phyloP scores from a whole-genome alignment of 2,113 vertebrate species.

The Chauna torquata region DNA sequence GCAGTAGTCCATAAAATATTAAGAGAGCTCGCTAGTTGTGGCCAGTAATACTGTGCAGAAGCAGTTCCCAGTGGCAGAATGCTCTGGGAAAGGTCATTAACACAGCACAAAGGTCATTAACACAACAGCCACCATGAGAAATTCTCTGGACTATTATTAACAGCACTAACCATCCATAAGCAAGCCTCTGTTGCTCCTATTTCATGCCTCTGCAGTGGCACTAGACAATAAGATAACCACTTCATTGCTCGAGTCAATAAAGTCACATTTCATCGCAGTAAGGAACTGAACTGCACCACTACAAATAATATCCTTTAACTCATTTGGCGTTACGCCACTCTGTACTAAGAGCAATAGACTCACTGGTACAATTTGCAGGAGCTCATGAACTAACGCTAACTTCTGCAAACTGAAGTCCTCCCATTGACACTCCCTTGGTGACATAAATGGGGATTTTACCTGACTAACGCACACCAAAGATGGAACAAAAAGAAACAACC shows the following conservation, averaged over 20 bases:
- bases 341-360: neutral
- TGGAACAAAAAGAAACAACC: neutral
- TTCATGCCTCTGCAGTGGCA: neutral
- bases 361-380: neutral
- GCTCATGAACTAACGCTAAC: neutral
- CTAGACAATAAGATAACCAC: neutral
- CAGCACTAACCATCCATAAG: neutral
- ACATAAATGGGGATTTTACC: rapidly evolving
- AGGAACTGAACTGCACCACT: rapidly evolving
- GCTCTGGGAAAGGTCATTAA: slow-evolving; percentile 3
- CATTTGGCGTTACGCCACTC: neutral
- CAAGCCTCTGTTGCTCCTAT: neutral
- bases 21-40: rapidly evolving
- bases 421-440: rapidly evolving
- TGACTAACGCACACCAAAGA: neutral
- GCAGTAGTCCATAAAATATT: neutral
- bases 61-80: neutral
- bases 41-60: neutral
- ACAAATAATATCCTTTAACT: neutral
- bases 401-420: neutral
- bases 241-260: neutral
- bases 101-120: slow-evolving; percentile 32
- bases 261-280: neutral
- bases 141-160: neutral
- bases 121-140: neutral